phyloP scores from a whole-genome alignment of 2,797 vertebrate genomes.

The Scyliorhinus canicula region DNA sequence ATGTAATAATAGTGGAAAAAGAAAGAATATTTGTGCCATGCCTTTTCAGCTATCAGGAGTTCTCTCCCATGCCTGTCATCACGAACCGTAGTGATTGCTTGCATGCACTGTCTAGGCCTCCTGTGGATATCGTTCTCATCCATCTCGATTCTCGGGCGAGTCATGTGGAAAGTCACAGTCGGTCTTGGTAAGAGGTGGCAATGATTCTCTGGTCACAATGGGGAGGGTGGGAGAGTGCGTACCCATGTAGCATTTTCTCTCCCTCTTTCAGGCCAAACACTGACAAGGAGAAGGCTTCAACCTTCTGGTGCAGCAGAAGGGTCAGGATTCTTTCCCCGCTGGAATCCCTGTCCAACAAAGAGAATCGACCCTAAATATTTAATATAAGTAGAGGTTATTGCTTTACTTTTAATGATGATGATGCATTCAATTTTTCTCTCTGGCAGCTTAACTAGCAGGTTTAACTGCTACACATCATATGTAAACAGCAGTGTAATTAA shows the following conservation, averaged over 20 bases:
- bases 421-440: neutral
- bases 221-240: no score
- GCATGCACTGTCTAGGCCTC: neutral
- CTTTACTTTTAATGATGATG: neutral
- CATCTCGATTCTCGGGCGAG: neutral
- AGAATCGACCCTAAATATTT: neutral
- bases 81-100: neutral
- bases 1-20: neutral
- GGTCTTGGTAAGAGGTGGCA: neutral
- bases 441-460: neutral
- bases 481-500: neutral
- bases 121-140: neutral
- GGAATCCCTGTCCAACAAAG: neutral
- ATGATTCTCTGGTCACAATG: no score
- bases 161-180: neutral
- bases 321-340: neutral
- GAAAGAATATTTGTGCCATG: neutral
- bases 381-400: neutral
- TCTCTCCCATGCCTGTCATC: neutral
- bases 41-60: neutral
- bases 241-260: neutral
- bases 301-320: neutral
- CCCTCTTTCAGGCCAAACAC: neutral
- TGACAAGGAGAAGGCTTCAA: neutral
- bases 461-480: neutral